phyloP scores from a whole-genome alignment of 2,113 vertebrate genomes.

The Hymenochirus boettgeri region DNA sequence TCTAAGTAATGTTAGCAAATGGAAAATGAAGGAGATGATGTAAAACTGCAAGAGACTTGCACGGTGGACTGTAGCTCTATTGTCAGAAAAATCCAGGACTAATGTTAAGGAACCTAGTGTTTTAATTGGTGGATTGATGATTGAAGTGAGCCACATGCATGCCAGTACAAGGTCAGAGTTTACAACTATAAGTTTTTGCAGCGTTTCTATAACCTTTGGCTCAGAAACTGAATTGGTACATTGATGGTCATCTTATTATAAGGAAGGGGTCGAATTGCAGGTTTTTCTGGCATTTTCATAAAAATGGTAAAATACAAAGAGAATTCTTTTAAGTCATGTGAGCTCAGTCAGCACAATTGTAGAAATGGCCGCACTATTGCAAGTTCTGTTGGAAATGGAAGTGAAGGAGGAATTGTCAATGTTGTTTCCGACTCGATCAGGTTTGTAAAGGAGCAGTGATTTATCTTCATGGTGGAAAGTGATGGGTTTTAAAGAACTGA shows the following conservation, averaged over 20 bases:
- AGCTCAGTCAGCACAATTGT: slow-evolving; percentile 6
- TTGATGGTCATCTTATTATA: neutral
- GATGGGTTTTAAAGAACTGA: neutral
- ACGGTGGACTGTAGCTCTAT: neutral
- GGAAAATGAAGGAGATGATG: neutral
- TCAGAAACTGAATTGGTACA: neutral
- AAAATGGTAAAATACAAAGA: neutral
- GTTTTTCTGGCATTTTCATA: neutral
- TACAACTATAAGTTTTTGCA: neutral
- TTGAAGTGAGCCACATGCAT: neutral
- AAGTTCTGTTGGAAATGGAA: neutral
- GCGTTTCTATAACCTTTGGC: neutral
- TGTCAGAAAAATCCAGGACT: neutral
- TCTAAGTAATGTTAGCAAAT: neutral
- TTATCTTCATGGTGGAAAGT: neutral
- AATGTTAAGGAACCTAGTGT: neutral
- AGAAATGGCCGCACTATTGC: neutral
- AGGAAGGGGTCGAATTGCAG: neutral
- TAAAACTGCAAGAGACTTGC: neutral
- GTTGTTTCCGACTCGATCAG: slow-evolving; percentile 3
- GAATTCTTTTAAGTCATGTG: neutral
- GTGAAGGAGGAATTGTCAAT: neutral
- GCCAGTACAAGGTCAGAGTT: neutral
- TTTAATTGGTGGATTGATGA: neutral
- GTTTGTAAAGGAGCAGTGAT: neutral